Conservation (phyloP, 2,888 invertebrate genomes). For the Harpalus rubripes region DNA sequence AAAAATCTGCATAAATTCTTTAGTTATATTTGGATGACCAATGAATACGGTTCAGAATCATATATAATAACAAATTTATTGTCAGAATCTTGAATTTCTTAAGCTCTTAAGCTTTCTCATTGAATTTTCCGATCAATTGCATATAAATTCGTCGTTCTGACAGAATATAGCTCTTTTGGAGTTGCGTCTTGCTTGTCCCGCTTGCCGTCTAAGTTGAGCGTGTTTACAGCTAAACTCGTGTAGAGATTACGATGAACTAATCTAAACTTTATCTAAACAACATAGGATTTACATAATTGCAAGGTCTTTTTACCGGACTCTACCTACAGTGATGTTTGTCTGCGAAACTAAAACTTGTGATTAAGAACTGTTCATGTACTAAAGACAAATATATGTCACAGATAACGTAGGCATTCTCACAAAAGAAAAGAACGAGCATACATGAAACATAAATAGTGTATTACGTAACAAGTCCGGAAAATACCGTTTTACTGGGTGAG, state of each 20-base stretch:
- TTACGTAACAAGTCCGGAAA: no score
- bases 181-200: neutral
- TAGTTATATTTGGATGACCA: no score
- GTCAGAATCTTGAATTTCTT: no score
- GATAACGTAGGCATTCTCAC: no score
- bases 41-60: no score
- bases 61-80: no score
- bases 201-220: neutral
- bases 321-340: conserved; percentile 48
- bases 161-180: neutral
- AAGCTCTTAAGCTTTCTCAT: neutral
- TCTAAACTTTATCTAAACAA: conserved; percentile 55
- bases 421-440: no score
- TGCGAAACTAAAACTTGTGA: conserved; percentile 36
- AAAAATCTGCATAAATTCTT: no score
- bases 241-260: conserved; percentile 50
- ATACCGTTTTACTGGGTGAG: no score
- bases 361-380: conserved; percentile 4
- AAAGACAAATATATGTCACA: no score
- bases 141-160: neutral
- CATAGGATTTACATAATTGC: conserved; percentile 50
- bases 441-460: no score
- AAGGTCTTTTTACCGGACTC: conserved; percentile 41
- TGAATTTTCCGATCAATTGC: neutral
- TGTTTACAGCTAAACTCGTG: conserved; percentile 41